Base-by-base conservation (phyloP, 1,140 invertebrate species). In the Penaeus chinensis region DNA sequence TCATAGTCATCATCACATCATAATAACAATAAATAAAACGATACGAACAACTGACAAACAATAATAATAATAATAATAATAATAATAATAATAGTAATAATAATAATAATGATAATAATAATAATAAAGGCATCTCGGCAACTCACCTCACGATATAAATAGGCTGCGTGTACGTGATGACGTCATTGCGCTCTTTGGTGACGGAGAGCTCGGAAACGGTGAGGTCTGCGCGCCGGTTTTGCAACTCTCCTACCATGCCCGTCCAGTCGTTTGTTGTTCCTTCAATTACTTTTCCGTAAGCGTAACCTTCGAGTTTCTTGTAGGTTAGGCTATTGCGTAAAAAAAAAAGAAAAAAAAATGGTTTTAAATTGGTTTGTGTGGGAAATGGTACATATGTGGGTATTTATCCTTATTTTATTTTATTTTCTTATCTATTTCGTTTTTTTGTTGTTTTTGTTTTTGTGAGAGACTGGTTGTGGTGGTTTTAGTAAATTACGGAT, bases 201-300 rank as follows among this genome's bases (percentile, higher is more conserved):
- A 90, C 82, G 62, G 89, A 90, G 10, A 90, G 77, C 37, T 90
- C 89, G 11, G 89, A 88, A 10, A 90, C 86, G 19, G 89, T 90
- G 11, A 90, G 84, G 69, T 90, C 89, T 18, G 83, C 89, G 27
- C 24, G 18, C n/a, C 84, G n/a, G 1, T 47, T 77, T 82, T 90
- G 89, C 37, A 90, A 60, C 8, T 74, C 86, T 1, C 89, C 89
- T 5, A 90, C 86, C 89, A 90, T 90, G 20, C 89, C 89, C 19
- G 83, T 88, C 89, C 89, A 90, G 42, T 79, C 47, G 42, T 78
- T 88, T 10, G 19, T 71, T 20, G 74, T 60, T n/a, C 42, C 66
- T 10, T 85, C 32, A 18, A 85, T 82, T 16, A 85, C 61, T 42
- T 82, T 88, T 0, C 89, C 89, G 60, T 32, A 65, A 22, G 62